Evolutionary conservation across 2,888 invertebrate genomes (phyloP), one percentile per base, ranked within the genome.

Genomic region (Tetrapedia diversipes): DNA sequence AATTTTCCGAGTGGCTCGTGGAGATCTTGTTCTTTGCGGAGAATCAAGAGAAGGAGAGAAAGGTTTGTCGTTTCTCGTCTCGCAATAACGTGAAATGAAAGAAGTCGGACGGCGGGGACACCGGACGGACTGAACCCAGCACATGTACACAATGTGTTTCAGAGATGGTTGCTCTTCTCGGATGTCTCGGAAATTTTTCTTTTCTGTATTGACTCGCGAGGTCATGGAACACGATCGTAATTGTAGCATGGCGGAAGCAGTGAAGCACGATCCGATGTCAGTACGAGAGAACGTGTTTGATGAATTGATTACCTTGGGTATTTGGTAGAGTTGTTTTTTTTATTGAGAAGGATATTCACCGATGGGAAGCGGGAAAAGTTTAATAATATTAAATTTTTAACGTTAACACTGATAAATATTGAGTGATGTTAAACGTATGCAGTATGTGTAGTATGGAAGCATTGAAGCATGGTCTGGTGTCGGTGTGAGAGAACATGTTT

Each of bases 11-110:
- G 56, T 56, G 4, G 45, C 37, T 1, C 53, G 22, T 14, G 22
- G 29, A 60, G n/a, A n/a, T n/a, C n/a, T 51, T 27, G 63, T 65
- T 43, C 32, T 29, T 56, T 39, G 61, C 10, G n/a, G 68, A 45
- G 39, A n/a, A n/a, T n/a, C n/a, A n/a, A n/a, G n/a, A n/a, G n/a
- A n/a, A n/a, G 49, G 41, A 39, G 39, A 34, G 45, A 34, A 32
- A 37, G 65, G 39, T 56, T 73, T 61, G 60, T 65, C 67, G 71
- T 54, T 76, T 59, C n/a, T 56, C 45, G 60, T 51, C 34, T 57
- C 65, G 67, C 72, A 74, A 72, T 81, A 75, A 79, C 75, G 54
- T 43, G 51, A 73, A 70, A 70, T 66, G 70, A 66, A 66, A 65
- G 47, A 22, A 56, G 47, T 66, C 70, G 66, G 66, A 45, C 70